Evolutionary conservation across 2,888 invertebrate species (phyloP).

Genomic region (Drosophila nr. perissopoda): DNA sequence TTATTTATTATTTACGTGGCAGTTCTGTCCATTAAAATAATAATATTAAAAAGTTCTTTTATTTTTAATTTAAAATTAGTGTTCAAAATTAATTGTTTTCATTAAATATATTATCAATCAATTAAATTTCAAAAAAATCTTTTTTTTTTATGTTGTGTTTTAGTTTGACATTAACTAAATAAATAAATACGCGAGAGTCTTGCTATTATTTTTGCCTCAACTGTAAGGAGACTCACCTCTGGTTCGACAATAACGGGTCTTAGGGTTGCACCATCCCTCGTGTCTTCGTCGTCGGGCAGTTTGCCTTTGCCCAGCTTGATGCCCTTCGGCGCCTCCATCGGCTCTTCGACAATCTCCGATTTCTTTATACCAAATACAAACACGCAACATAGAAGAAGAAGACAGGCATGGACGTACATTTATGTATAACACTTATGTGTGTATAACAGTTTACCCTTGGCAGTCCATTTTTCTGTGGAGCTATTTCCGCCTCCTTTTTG

Average conservation of each 20-base stretch:
- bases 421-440: background rate
- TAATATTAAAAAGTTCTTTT: background rate
- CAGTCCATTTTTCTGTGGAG: slow-evolving; percentile 78
- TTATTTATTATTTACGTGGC: background rate
- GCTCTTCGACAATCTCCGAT: slow-evolving; percentile 62
- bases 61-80: background rate
- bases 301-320: slow-evolving; percentile 83
- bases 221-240: slow-evolving; percentile 72
- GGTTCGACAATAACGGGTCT: slow-evolving; percentile 85
- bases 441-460: slow-evolving; percentile 78
- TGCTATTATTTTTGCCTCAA: background rate
- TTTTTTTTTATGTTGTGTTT: background rate
- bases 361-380: slow-evolving; percentile 66
- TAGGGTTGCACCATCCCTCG: slow-evolving; percentile 75
- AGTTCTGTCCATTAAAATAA: too few relatives aligned
- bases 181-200: background rate
- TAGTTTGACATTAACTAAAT: background rate
- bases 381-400: background rate
- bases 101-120: too few relatives aligned
- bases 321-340: slow-evolving; percentile 70
- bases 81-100: background rate
- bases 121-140: too few relatives aligned
- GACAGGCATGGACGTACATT: background rate
- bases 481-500: slow-evolving; percentile 73
- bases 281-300: slow-evolving; percentile 76